phyloP scores from a whole-genome alignment of 2,797 vertebrate species.

The Anomalospiza imberbis region DNA sequence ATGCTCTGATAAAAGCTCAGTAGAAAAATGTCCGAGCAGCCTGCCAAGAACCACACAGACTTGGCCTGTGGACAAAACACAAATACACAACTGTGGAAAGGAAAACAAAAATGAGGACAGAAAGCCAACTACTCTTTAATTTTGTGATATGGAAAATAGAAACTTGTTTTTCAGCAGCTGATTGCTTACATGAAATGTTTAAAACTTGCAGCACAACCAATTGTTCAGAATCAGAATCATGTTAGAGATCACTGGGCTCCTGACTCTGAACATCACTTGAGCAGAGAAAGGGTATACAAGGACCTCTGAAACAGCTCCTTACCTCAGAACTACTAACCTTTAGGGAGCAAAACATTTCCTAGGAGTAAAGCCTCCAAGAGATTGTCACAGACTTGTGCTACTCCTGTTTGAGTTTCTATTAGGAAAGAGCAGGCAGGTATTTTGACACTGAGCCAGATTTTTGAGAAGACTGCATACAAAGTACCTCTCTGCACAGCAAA shows the following conservation, averaged over 20 bases:
- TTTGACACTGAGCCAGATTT: conserved; percentile 5
- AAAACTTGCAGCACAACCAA: not conserved
- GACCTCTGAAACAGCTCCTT: not conserved
- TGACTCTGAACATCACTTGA: not conserved
- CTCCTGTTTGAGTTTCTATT: not conserved
- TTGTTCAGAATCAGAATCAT: not conserved
- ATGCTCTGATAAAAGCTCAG: conserved; percentile 45
- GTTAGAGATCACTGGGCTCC: not conserved
- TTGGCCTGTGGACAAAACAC: conserved; percentile 40
- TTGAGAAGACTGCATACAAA: not conserved
- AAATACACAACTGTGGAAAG: conserved; percentile 46
- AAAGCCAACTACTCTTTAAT: conserved; percentile 35
- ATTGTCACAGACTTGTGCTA: not conserved
- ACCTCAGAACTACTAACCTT: not conserved
- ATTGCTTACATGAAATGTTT: not conserved
- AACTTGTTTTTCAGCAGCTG: conserved; percentile 38
- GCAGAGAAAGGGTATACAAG: not conserved
- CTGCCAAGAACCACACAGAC: conserved; percentile 62
- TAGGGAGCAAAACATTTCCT: not conserved
- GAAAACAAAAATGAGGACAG: conserved; percentile 31
- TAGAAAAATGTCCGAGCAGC: not conserved
- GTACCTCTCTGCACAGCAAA: not conserved
- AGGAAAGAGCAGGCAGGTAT: not conserved
- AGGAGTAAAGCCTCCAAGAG: not conserved
- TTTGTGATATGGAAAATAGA: conserved; percentile 20